These are phyloP conservation scores for Eilema griseolum DNA, from an alignment of 2,888 invertebrate species.

Conservation along the genomic window DNA sequence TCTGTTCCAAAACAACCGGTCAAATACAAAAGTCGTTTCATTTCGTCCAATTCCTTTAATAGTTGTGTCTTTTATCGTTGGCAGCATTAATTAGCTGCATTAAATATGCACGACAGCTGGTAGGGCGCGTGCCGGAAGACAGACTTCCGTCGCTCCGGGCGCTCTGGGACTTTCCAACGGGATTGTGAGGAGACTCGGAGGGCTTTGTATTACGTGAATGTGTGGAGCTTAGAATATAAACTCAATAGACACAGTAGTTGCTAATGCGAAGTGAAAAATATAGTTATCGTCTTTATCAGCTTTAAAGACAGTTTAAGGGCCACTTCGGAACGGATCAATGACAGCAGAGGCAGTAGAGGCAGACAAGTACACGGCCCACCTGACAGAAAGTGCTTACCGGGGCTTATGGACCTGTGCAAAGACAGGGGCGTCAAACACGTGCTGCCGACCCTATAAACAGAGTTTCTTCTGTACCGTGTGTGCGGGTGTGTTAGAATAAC, in stretches of 20 bases:
- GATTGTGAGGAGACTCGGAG: conserved; percentile 43
- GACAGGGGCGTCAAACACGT: too few species aligned
- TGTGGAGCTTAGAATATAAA: too few species aligned
- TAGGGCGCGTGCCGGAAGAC: conserved; percentile 69
- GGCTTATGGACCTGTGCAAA: too few species aligned
- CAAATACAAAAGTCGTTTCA: conserved; percentile 16
- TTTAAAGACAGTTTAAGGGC: too few species aligned
- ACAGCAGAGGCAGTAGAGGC: background rate
- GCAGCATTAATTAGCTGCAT: conserved; percentile 69
- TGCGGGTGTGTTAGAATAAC: too few species aligned
- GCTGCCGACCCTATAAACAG: too few species aligned
- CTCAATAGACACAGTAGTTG: too few species aligned
- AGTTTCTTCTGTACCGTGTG: too few species aligned
- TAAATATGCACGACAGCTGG: conserved; percentile 67
- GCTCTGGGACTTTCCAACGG: conserved; percentile 62
- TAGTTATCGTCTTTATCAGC: too few species aligned
- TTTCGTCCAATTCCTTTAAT: conserved; percentile 35
- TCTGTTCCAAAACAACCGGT: background rate
- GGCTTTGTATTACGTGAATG: conserved; percentile 29
- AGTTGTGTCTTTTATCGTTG: conserved; percentile 29
- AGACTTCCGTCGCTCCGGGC: conserved; percentile 68
- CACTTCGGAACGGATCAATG: background rate
- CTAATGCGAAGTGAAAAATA: too few species aligned
- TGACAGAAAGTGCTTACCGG: too few species aligned
- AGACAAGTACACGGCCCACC: too few species aligned